Evolutionary conservation across 2,113 vertebrate species (phyloP).

Genomic region (Guaruba guarouba): DNA sequence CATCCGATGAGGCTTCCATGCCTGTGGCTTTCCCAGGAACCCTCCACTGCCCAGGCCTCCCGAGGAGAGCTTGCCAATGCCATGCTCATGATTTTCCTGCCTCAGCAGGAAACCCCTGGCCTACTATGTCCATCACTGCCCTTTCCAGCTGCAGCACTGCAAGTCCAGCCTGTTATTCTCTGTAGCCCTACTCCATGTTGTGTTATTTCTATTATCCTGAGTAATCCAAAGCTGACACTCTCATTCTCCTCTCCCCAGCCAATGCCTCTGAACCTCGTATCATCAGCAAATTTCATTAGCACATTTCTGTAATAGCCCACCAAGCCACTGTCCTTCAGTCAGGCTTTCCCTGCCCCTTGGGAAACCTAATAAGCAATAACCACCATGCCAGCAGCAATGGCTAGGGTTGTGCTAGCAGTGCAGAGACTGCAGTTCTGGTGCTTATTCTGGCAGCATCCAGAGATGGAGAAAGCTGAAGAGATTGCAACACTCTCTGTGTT

Average conservation of each 20-base stretch:
- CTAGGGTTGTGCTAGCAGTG: neutral
- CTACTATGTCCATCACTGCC: neutral
- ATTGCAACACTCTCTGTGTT: neutral
- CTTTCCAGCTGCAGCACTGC: neutral
- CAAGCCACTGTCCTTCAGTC: neutral
- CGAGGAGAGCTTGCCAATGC: neutral
- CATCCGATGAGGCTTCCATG: fast-evolving
- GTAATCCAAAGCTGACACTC: neutral
- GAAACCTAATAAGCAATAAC: neutral
- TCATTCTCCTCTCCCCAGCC: neutral
- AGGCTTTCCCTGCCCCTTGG: neutral
- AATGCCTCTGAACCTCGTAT: neutral
- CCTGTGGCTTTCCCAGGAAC: neutral
- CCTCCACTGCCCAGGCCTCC: neutral
- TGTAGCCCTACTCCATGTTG: neutral
- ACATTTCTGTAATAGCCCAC: neutral
- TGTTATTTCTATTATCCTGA: neutral
- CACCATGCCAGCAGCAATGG: neutral
- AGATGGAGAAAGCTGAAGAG: neutral
- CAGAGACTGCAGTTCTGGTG: neutral
- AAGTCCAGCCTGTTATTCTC: neutral
- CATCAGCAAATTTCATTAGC: neutral
- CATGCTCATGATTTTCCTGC: neutral
- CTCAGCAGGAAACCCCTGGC: neutral
- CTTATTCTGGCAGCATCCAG: neutral